phyloP scores from a whole-genome alignment of 2,888 invertebrate species.

The Sclerodermus sp. region DNA sequence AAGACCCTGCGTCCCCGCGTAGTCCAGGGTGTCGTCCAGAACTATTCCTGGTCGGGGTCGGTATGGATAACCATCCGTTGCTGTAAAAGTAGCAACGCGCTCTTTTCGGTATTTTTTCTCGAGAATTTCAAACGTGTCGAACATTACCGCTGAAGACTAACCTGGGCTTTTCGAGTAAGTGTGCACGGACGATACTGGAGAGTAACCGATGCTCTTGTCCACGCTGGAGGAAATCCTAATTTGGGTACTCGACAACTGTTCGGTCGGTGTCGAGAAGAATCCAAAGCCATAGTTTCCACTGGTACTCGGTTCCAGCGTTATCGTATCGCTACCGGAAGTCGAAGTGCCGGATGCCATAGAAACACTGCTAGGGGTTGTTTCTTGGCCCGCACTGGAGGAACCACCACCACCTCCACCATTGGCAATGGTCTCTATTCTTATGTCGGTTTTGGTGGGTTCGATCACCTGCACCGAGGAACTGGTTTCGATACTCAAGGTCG shows the following conservation, averaged over 20 bases:
- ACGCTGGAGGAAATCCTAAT: slow-evolving; percentile 20
- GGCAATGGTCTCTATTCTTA: slow-evolving; percentile 31
- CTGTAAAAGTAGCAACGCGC: no score
- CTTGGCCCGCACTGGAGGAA: slow-evolving; percentile 4
- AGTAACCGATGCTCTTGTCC: slow-evolving; percentile 19
- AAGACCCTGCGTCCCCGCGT: slow-evolving; percentile 54
- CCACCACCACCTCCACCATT: no score
- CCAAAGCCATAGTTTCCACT: slow-evolving; percentile 23
- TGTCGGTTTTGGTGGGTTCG: slow-evolving; percentile 40
- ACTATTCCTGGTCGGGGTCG: slow-evolving; percentile 84
- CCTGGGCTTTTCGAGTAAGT: slow-evolving; percentile 41
- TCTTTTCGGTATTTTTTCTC: no score
- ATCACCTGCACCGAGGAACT: slow-evolving; percentile 50
- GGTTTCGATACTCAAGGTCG: slow-evolving; percentile 48
- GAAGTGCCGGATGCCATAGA: not conserved
- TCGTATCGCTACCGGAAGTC: slow-evolving; percentile 3
- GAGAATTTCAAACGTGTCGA: no score
- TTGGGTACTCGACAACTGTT: slow-evolving; percentile 50
- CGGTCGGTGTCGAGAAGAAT: slow-evolving; percentile 52
- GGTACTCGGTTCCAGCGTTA: slow-evolving; percentile 37
- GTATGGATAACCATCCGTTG: slow-evolving; percentile 62
- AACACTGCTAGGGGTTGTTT: not conserved
- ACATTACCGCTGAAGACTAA: no score
- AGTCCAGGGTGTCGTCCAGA: slow-evolving; percentile 69
- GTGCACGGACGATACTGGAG: slow-evolving; percentile 29